phyloP scores from a whole-genome alignment of 2,888 invertebrate species.

The Tolmerus cingulatus region DNA sequence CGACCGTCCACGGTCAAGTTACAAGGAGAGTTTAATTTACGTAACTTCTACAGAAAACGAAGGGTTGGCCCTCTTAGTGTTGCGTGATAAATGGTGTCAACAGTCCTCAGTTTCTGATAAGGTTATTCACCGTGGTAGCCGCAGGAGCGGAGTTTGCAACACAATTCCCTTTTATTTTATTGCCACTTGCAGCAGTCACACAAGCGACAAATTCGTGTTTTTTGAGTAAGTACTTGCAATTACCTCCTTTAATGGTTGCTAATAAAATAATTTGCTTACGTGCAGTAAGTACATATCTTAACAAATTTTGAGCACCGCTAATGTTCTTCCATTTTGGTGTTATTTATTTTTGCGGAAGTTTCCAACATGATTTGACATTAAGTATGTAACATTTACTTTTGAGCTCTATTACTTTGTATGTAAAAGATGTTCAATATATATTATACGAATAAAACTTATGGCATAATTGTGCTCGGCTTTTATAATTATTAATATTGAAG shows the following conservation, averaged over 20 bases:
- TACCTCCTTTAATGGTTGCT: background rate
- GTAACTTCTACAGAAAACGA: background rate
- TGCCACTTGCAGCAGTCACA: background rate
- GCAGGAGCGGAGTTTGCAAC: background rate
- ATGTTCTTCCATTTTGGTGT: background rate
- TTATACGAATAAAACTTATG: no score
- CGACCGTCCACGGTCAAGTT: background rate
- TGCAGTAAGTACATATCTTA: background rate
- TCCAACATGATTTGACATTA: background rate
- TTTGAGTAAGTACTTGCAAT: background rate
- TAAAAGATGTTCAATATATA: no score
- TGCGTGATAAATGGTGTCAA: background rate
- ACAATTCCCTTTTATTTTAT: background rate
- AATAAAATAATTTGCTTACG: background rate
- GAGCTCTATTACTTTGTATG: no score
- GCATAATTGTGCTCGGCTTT: no score
- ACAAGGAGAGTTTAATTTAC: background rate
- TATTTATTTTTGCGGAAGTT: background rate
- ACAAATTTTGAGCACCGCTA: background rate
- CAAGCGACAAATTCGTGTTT: background rate
- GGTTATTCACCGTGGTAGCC: background rate
- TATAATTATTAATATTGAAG: no score
- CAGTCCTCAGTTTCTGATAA: background rate
- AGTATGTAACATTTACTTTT: background rate
- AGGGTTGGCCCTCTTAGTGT: background rate